Base-by-base conservation (phyloP, 1,140 invertebrate genomes). In the Apis mellifera region DNA sequence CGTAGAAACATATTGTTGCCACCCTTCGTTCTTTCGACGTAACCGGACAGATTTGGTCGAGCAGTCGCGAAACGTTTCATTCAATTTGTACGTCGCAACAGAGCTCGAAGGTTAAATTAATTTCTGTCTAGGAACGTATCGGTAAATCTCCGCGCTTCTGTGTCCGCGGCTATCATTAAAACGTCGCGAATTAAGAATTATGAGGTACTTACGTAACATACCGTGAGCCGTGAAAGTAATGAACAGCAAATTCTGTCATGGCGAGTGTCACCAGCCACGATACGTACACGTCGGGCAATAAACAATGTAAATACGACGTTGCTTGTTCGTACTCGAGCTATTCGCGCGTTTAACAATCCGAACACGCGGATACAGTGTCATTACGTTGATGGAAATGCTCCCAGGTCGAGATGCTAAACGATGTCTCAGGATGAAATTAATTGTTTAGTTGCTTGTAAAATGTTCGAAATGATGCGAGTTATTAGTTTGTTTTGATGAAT, bases 251-350 rank as follows among this genome's bases (percentile, higher is more conserved):
- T 82, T 59, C 79, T 66, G 23, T 21, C 72, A 68, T 42, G 62
- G 54, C 48, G 72, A 59, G 72, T 82, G 73, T 82, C 79, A 82
- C 73, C 64, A 26, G 26, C 15, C 72, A 64, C 52, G 80, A 77
- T 69, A 82, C 66, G 62, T 73, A 54, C 26, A 2, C 74, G 66
- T 17, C 26, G 21, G 32, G 75, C 17, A 82, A 82, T 82, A 82
- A 82, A 82, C 81, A 82, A 82, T 82, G 66, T 77, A 70, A 82
- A 82, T 77, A 57, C 81, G 81, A 78, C 81, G 81, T 77, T 57
- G 65, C 21, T 65, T 26, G 74, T 78, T 64, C 66, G 66, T n/a
- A 50, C 17, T 21, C 50, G 57, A 19, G 65, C 23, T 68, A 66
- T 68, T 70, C 75, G n/a, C 66, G 23, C 57, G 62, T 78, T 71